Evolutionary conservation across 2,113 vertebrate species (phyloP).

Genomic region (Elgaria multicarinata): DNA sequence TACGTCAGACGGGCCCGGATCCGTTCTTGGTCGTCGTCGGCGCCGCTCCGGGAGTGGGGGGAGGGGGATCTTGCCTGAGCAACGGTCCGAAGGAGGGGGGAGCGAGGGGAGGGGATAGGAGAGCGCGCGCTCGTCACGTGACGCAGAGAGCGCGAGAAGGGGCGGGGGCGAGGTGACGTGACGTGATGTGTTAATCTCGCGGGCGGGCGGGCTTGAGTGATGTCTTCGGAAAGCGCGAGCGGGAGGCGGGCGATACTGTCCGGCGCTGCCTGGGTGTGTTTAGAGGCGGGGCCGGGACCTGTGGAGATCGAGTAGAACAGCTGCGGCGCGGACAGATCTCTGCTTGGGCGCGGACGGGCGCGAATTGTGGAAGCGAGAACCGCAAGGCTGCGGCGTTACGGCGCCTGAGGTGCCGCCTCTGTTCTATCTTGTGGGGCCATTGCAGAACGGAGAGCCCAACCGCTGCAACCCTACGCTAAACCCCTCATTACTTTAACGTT

Average conservation of each 20-base stretch:
- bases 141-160: neutral
- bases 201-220: neutral
- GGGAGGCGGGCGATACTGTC: neutral
- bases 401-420: neutral
- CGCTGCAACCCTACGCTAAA: neutral
- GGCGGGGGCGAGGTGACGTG: neutral
- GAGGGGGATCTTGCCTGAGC: conserved; percentile 35
- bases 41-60: conserved; percentile 20
- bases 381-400: neutral
- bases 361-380: too few species aligned
- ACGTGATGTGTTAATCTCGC: neutral
- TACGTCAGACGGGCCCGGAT: neutral
- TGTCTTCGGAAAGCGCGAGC: neutral
- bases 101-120: neutral
- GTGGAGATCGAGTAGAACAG: neutral
- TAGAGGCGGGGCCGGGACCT: neutral
- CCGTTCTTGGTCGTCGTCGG: neutral
- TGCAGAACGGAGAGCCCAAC: neutral
- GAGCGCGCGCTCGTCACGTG: conserved; percentile 34
- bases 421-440: neutral
- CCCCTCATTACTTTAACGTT: too few species aligned
- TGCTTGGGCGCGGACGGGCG: too few species aligned
- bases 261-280: too few species aligned
- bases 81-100: conserved; percentile 33
- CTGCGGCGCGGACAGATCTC: neutral